Base-by-base conservation (phyloP, 2,113 vertebrate species). In the Onychorhynchus coronatus region DNA sequence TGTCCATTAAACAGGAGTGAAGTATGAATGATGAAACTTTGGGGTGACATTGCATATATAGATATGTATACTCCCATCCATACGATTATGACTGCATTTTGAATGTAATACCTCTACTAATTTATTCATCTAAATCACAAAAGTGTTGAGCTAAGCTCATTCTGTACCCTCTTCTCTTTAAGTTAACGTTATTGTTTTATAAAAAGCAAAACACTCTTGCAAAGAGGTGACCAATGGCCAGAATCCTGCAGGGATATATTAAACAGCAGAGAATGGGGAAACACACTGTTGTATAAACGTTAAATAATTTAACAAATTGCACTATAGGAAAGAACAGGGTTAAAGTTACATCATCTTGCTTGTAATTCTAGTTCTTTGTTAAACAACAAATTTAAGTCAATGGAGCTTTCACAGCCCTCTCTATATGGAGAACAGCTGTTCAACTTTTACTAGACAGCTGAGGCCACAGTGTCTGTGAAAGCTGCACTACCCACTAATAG, bases 401-500 rank as follows among this genome's bases (percentile, higher is more conserved):
- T 98, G 93, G 97, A 97, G 97, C 98, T 98, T 98, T 98, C 98
- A 98, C 96, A 97, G 98, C 93, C 94, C 88, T 88, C 98, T 97
- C 96, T 97, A 93, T 97, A 97, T 96, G 96, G 90, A 96, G 96
- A 98, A 98, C 99, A 99, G 99, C 99, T 99, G 99, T 98, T 98
- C 97, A 95, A 97, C 98, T 98, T 98, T 98, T 98, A 98, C 98
- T 98, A 98, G 98, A 98, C 99, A 99, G 98, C 99, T 99, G 99
- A 99, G 98, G 98, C 98, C 96, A 95, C 41, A 85, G 95, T 95
- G 92, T 96, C 97, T 97, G 96, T 79, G 95, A 98, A 94, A 97
- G 97, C 96, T 96, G 94, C 88, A 85, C 91, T 97, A 97, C 96
- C 97, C 97, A 97, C 97, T 98, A 98, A 98, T 98, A 98, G 98